A percentile compares a stretch with the other conserved stretches of the same genome.
phyloP scores from a whole-genome alignment of 2,113 vertebrate species.

The Mormoops blainvillei region DNA sequence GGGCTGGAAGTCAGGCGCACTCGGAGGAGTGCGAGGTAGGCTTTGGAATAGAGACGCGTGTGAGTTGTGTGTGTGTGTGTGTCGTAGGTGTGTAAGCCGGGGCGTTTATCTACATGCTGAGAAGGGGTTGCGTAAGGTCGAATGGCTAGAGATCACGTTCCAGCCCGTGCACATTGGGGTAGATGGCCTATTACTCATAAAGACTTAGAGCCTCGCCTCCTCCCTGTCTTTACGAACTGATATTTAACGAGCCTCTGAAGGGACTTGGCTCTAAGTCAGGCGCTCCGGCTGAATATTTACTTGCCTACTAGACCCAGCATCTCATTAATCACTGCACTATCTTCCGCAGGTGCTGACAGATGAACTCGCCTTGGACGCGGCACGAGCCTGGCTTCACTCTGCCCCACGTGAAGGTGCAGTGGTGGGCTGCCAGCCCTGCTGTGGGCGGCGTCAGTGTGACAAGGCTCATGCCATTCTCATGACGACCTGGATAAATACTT shows the following conservation, averaged over 20 bases:
- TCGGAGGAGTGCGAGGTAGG: background rate
- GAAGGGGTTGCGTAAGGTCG: background rate
- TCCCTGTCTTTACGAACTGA: background rate
- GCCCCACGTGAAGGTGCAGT: background rate
- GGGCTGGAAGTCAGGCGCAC: background rate
- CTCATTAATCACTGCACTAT: background rate
- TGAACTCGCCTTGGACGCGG: background rate
- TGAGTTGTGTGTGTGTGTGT: too few species aligned
- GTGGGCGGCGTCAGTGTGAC: rapidly evolving
- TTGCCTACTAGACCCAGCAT: background rate
- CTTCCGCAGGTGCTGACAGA: slow-evolving; percentile 23
- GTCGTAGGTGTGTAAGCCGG: rapidly evolving
- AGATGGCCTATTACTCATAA: background rate
- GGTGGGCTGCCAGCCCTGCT: background rate
- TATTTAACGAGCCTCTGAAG: background rate
- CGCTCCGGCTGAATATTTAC: background rate
- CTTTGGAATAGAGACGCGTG: background rate
- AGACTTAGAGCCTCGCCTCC: background rate
- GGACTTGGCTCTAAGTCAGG: slow-evolving; percentile 11
- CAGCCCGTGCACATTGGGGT: background rate
- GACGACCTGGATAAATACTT: background rate
- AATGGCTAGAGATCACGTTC: background rate
- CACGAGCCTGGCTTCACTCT: background rate
- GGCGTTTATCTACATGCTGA: background rate
- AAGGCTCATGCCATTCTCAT: background rate